Base-by-base conservation (phyloP, 2,888 invertebrate species). In the Tiphia femorata region DNA sequence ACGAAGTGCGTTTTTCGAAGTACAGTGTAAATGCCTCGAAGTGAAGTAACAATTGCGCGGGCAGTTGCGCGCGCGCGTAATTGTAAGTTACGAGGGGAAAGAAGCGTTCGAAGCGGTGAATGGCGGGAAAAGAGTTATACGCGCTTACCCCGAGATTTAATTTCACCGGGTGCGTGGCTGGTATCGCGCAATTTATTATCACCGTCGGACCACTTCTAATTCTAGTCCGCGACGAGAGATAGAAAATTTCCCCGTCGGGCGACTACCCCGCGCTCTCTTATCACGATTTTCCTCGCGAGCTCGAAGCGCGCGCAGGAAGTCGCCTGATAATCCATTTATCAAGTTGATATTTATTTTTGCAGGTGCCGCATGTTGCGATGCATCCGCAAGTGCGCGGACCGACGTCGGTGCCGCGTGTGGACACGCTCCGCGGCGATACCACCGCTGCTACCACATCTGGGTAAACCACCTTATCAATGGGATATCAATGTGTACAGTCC, bases 291-390 rank as follows among this genome's bases (percentile, higher is more conserved):
- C 49, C 10, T 17, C 47, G 52, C 59, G 44, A n/a, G n/a, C n/a
- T n/a, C n/a, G n/a, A n/a, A n/a, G n/a, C 62, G 55, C 52, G 43
- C 25, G 20, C 69, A 60, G 70, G 70, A 70, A 72, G 72, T 72
- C 50, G 57, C 21, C 47, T 54, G 68, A 69, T 72, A 69, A 69
- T 72, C 56, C 62, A 57, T 69, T 72, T 72, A 70, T 70, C 70
- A 49, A 19, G 23, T 29, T 43, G 63, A 67, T 70, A 70, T 67
- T 72, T 67, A 70, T 72, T 70, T 70, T 64, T 64, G 52, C 72
- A 66, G 67, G 70, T 70, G 66, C 42, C 35, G 59, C 49, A 20
- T 43, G 57, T 53, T 57, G 48, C 49, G 20, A 48, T 33, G 43
- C 55, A 59, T 49, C 61, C 43, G 61, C 53, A 37, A 20, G 35